Conservation (phyloP, 2,888 invertebrate genomes). For the Leptinotarsa haldemani region DNA sequence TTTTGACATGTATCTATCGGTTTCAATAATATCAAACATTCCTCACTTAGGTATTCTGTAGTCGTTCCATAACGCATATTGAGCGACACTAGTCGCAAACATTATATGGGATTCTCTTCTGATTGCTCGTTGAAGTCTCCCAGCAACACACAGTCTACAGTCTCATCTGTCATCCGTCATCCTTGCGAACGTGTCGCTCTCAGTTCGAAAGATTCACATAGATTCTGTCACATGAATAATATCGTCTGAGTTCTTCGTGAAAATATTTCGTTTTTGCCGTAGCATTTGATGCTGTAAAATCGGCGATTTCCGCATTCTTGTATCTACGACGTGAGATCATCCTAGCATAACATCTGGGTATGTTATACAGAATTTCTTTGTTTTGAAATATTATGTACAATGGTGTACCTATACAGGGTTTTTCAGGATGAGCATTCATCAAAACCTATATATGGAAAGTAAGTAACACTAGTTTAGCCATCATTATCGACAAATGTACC, state of each 20-base stretch:
- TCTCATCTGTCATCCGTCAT: not conserved
- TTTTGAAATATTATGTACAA: not conserved
- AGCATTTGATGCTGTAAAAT: conserved; percentile 1
- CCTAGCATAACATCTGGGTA: conserved; percentile 4
- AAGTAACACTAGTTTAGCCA: too few species aligned
- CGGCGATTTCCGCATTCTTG: conserved; percentile 6
- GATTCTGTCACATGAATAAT: conserved; percentile 1
- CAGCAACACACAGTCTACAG: not conserved
- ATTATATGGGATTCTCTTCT: not conserved
- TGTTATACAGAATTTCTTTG: not conserved
- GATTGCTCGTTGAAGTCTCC: conserved; percentile 8
- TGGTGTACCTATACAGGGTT: not conserved
- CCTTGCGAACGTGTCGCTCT: not conserved
- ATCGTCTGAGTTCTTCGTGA: not conserved
- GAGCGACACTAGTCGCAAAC: too few species aligned
- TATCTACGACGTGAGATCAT: conserved; percentile 1
- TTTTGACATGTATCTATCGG: too few species aligned
- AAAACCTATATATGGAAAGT: too few species aligned
- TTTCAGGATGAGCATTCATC: too few species aligned
- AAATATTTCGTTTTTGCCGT: conserved; percentile 15
- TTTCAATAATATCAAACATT: too few species aligned
- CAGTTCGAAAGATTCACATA: conserved; percentile 1
- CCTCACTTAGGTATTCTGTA: too few species aligned
- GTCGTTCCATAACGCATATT: too few species aligned
- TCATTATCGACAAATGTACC: too few species aligned